phyloP scores from a whole-genome alignment of 2,797 vertebrate genomes.

The Pantherophis vulpinus region DNA sequence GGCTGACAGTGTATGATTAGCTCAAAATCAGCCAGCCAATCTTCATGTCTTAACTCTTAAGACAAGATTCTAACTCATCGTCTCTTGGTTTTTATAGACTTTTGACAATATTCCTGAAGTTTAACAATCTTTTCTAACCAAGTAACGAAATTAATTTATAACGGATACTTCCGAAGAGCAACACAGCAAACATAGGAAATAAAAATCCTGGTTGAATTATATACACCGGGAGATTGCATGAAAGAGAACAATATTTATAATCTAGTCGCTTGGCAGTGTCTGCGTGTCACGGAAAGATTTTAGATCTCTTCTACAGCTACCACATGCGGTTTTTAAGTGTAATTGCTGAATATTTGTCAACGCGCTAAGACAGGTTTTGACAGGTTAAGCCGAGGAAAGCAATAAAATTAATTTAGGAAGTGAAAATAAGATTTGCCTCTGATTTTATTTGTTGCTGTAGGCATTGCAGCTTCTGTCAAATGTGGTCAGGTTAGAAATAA shows the following conservation, averaged over 20 bases:
- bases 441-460: not conserved
- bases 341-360: slow-evolving; percentile 17
- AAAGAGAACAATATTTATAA: slow-evolving; percentile 16
- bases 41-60: not conserved
- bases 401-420: slow-evolving; percentile 23
- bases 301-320: not conserved
- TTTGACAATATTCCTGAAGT: not conserved
- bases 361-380: slow-evolving; percentile 18
- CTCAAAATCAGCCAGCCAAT: not conserved
- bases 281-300: not conserved
- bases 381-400: slow-evolving; percentile 12
- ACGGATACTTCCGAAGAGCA: not conserved
- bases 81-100: not conserved
- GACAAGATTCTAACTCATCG: not conserved
- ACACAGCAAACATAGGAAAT: not conserved
- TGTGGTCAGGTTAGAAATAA: not conserved
- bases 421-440: slow-evolving; percentile 6
- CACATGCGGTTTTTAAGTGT: slow-evolving; percentile 1
- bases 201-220: slow-evolving; percentile 3
- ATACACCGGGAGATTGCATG: not conserved
- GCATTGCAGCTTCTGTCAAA: not conserved
- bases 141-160: not conserved
- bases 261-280: not conserved
- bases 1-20: not conserved
- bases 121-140: not conserved